Base-by-base conservation (phyloP, 2,888 invertebrate genomes). In the Willowsia nigromaculata region DNA sequence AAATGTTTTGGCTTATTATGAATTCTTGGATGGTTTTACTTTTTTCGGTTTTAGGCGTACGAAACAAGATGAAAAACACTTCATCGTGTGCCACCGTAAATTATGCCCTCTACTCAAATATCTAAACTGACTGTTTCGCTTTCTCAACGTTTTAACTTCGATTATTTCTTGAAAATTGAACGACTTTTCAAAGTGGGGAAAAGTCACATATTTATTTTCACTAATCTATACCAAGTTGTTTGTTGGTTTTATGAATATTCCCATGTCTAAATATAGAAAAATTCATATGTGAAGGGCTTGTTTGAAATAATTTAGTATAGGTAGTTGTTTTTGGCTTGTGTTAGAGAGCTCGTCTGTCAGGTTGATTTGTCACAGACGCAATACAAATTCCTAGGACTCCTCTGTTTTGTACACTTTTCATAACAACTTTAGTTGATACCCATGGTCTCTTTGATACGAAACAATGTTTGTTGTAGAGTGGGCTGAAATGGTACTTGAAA, bases 241-340 rank as follows among this genome's bases (percentile, higher is more conserved):
- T 68, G 65, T 68, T 68, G 68, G 18, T 68, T 68, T 68, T 68
- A 37, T 68, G 68, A 68, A 74, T 33, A 65, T 74, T 74, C 30
- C 15, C 43, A 74, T 43, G 43, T 47, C 74, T 74, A 74, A 74
- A 74, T 74, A 47, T 74, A 74, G 74, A 74, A 43, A 15, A 74
- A 47, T 47, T 47, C 74, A 74, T 25, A 27, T 15, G 22, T 47
- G 47, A 74, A 74, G 74, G 43, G 25, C 74, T 47, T 25, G 18
- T 68, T 22, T 4, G 22, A 47, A 74, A 30, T 74, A 74, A 47
- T 74, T 74, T 74, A 74, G 25, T n/a, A n/a, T n/a, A 11, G 15
- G 2, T 74, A 47, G 74, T 27, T 74, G 43, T n/a, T 5, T 74
- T 27, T 1, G 25, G 7, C 18, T 68, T 37, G 4, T n/a, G 1